Percentiles rank a stretch among this genome's conserved stretches.
phyloP scores from a whole-genome alignment of 2,888 invertebrate genomes.

The Rhingia campestris region DNA sequence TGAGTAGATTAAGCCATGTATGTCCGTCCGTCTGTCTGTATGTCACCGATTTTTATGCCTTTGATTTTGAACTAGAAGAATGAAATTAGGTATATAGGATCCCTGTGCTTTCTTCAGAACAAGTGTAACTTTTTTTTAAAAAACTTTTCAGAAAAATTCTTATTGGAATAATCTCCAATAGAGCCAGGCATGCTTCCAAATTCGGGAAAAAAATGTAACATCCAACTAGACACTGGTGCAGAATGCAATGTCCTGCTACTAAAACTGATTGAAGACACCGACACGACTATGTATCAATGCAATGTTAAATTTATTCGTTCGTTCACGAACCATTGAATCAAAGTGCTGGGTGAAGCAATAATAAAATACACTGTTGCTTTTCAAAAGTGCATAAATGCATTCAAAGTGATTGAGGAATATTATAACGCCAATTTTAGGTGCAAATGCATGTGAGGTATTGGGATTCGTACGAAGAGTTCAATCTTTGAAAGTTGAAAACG shows the following conservation, averaged over 20 bases:
- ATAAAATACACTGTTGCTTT: constrained; percentile 5
- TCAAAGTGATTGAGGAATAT: constrained; percentile 7
- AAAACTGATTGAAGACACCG: background rate
- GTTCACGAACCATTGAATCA: constrained; percentile 1
- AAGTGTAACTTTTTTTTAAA: no score
- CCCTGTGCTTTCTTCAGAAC: no score
- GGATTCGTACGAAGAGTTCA: constrained; percentile 9
- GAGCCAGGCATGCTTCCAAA: no score
- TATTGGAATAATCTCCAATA: no score
- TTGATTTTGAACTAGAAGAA: no score
- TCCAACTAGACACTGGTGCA: background rate
- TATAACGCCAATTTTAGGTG: constrained; percentile 17
- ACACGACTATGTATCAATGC: background rate
- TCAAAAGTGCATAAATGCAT: no score
- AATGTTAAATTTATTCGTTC: background rate
- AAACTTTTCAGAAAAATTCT: background rate
- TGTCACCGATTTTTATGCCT: no score
- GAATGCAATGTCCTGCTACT: background rate
- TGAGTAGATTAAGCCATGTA: no score
- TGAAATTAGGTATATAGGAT: no score
- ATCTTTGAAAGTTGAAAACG: no score
- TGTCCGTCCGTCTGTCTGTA: no score
- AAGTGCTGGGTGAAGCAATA: background rate
- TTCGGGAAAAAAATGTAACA: background rate
- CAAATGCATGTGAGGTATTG: constrained; percentile 22